A percentile compares a stretch with the other conserved stretches of the same genome.
Conservation (phyloP, 1,140 invertebrate genomes). For the Himalopsyche phryganea region DNA sequence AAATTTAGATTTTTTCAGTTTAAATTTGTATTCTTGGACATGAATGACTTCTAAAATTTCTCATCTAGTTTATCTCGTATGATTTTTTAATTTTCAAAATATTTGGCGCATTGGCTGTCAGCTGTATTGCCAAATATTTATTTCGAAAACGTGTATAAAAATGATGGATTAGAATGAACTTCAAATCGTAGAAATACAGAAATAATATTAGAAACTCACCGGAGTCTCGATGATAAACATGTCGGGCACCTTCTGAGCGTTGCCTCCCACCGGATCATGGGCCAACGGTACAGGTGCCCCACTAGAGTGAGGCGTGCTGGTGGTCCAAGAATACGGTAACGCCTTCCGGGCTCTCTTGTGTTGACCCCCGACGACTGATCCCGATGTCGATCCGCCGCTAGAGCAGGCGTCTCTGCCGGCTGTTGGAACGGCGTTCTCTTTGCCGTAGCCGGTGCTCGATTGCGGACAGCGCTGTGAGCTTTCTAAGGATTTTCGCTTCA, state of each 20-base stretch:
- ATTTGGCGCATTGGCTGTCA: too few species aligned
- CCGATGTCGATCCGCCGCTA: slow-evolving; percentile 20
- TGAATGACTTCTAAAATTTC: too few species aligned
- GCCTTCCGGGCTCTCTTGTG: slow-evolving; percentile 72
- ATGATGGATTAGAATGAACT: too few species aligned
- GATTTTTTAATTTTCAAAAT: too few species aligned
- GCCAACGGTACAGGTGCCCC: slow-evolving; percentile 35
- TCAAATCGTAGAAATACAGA: too few species aligned
- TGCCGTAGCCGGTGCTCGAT: slow-evolving; percentile 46
- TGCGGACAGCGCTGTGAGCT: slow-evolving; percentile 39
- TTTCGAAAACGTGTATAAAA: too few species aligned
- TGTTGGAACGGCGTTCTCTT: slow-evolving; percentile 63
- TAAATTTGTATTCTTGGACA: too few species aligned
- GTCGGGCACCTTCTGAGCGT: slow-evolving; percentile 45
- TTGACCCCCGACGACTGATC: neutral
- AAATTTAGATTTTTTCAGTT: too few species aligned
- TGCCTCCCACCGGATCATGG: neutral
- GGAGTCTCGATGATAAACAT: slow-evolving; percentile 72
- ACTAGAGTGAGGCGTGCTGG: slow-evolving; percentile 54
- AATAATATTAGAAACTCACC: too few species aligned
- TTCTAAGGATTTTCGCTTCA: slow-evolving; percentile 60
- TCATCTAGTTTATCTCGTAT: too few species aligned
- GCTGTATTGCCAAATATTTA: too few species aligned
- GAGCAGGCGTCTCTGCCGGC: too few species aligned
- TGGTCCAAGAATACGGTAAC: slow-evolving; percentile 68